These are phyloP conservation scores for Spialia ferax DNA, from an alignment of 2,888 invertebrate genomes.

Conservation along the genomic window DNA sequence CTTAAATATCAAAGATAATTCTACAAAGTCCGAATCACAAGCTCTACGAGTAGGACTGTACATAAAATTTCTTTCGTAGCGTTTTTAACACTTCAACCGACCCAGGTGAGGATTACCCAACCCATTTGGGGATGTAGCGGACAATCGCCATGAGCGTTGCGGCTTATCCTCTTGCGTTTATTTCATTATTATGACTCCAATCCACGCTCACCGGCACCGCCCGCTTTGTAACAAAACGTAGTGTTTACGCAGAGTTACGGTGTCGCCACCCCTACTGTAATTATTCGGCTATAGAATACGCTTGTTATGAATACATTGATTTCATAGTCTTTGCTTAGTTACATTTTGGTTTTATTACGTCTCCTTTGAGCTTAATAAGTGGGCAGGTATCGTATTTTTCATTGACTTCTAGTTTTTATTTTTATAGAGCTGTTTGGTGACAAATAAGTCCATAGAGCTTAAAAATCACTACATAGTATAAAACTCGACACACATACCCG, in stretches of 20 bases:
- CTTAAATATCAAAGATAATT: no score
- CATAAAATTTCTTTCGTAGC: conserved; percentile 30
- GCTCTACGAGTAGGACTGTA: neutral
- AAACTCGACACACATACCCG: no score
- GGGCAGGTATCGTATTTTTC: no score
- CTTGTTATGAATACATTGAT: conserved; percentile 39
- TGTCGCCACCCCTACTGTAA: conserved; percentile 37
- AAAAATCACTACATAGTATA: no score
- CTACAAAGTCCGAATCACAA: conserved; percentile 26
- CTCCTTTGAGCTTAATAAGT: neutral
- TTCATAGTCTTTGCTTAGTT: conserved; percentile 29
- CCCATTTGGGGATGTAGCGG: conserved; percentile 44
- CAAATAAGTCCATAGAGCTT: no score
- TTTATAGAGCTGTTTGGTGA: no score
- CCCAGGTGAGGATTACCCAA: conserved; percentile 42
- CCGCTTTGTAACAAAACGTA: conserved; percentile 54
- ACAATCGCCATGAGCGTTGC: conserved; percentile 49
- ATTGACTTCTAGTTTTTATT: no score
- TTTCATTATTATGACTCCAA: conserved; percentile 63
- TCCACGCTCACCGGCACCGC: conserved; percentile 55
- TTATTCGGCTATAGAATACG: conserved; percentile 35
- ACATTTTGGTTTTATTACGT: neutral
- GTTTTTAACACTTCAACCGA: conserved; percentile 36
- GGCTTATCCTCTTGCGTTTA: conserved; percentile 60
- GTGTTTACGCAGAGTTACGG: conserved; percentile 45